phyloP scores from a whole-genome alignment of 2,113 vertebrate species.

The Callorhinus ursinus region DNA sequence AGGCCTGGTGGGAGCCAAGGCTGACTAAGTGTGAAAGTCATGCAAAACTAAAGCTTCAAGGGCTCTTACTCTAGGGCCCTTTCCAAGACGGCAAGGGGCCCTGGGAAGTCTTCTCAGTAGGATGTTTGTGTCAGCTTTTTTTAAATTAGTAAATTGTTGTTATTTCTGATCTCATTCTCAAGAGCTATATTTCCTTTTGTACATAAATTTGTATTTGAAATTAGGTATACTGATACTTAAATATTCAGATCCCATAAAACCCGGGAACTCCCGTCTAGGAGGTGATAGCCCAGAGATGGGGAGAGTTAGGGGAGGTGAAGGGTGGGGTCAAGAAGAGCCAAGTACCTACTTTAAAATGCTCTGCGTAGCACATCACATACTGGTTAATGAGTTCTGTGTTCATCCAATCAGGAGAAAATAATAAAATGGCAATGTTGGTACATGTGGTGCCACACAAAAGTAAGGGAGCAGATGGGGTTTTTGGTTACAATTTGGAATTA shows the following conservation, averaged over 20 bases:
- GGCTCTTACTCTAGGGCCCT: not conserved
- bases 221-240: not conserved
- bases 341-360: not conserved
- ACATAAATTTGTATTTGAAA: not conserved
- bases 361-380: not conserved
- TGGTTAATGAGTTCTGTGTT: not conserved
- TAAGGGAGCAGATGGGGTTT: not conserved
- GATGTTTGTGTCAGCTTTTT: not conserved
- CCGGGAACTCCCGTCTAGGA: not conserved
- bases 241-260: not conserved
- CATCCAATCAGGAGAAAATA: not conserved
- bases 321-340: not conserved
- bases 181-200: not conserved
- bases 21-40: not conserved
- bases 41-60: not conserved
- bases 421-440: not conserved
- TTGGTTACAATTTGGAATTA: constrained; percentile 37
- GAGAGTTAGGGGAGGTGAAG: not conserved
- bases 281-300: not conserved
- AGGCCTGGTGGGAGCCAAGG: not conserved
- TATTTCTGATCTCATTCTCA: not conserved
- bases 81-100: not conserved
- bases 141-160: not conserved
- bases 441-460: not conserved
- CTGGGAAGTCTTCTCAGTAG: not conserved